Conservation (phyloP, 2,888 invertebrate genomes). For the Cistogaster globosa region DNA sequence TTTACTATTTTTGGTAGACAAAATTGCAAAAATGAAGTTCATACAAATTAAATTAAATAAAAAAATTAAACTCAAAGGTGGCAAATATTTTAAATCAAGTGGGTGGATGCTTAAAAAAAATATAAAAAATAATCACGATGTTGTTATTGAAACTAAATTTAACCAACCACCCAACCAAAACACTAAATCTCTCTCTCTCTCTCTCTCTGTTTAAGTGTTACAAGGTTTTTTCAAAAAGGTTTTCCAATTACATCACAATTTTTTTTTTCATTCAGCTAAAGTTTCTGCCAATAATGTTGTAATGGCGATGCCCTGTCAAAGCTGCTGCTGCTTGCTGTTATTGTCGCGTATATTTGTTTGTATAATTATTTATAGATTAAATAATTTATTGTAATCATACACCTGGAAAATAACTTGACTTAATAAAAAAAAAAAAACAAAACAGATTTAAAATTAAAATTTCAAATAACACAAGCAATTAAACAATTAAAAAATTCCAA, state of each 20-base stretch:
- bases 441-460: background rate
- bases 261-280: conserved; percentile 16
- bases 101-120: background rate
- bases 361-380: no score
- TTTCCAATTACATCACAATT: conserved; percentile 52
- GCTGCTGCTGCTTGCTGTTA: background rate
- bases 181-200: conserved; percentile 47
- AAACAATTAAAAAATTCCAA: no score
- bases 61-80: no score
- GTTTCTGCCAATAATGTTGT: conserved; percentile 1
- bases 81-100: background rate
- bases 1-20: no score
- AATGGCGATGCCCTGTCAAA: background rate
- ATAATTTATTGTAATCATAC: conserved; percentile 47
- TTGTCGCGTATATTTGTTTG: background rate
- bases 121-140: background rate
- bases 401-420: conserved; percentile 13
- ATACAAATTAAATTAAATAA: no score
- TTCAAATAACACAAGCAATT: background rate
- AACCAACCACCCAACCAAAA: conserved; percentile 33
- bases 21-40: no score
- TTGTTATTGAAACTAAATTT: conserved; percentile 18
- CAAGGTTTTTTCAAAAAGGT: conserved; percentile 56
- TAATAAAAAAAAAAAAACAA: background rate
- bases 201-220: conserved; percentile 58